phyloP scores from a whole-genome alignment of 1,140 invertebrate genomes.

The Drosophila murphyi region DNA sequence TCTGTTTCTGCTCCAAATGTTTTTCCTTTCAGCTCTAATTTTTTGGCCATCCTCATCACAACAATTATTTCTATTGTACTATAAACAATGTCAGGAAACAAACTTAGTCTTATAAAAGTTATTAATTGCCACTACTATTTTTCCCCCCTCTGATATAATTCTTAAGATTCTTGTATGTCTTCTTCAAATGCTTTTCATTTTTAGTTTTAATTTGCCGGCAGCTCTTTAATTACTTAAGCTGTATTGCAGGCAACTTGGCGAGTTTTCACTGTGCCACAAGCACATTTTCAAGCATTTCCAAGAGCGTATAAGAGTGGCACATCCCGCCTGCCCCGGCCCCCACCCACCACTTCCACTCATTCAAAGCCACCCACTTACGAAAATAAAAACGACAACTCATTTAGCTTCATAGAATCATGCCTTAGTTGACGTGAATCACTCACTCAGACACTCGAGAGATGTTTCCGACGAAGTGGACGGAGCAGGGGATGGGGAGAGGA shows the following conservation, averaged over 20 bases:
- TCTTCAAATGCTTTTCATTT: neutral
- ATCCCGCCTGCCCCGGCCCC: neutral
- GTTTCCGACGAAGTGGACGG: slow-evolving; percentile 13
- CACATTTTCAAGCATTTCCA: slow-evolving; percentile 40
- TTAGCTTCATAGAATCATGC: slow-evolving; percentile 78
- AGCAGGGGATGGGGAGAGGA: neutral
- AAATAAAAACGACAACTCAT: slow-evolving; percentile 76
- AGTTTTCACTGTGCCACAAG: slow-evolving; percentile 32
- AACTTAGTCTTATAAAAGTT: too few species aligned
- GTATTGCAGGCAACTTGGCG: slow-evolving; percentile 4
- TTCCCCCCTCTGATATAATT: neutral
- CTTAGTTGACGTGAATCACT: slow-evolving; percentile 81
- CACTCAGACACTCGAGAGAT: slow-evolving; percentile 70
- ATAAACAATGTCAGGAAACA: too few species aligned
- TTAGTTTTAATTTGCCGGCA: neutral
- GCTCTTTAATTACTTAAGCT: slow-evolving; percentile 38
- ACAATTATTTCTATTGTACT: too few species aligned
- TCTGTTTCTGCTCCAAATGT: too few species aligned
- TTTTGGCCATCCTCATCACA: too few species aligned
- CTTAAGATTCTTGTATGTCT: neutral
- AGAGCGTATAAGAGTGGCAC: slow-evolving; percentile 31
- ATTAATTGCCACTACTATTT: too few species aligned
- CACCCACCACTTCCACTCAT: neutral
- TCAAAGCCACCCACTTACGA: slow-evolving; percentile 37
- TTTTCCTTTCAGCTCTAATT: too few species aligned